Base-by-base conservation (phyloP, 2,888 invertebrate genomes). In the Cerceris ruficornis region DNA sequence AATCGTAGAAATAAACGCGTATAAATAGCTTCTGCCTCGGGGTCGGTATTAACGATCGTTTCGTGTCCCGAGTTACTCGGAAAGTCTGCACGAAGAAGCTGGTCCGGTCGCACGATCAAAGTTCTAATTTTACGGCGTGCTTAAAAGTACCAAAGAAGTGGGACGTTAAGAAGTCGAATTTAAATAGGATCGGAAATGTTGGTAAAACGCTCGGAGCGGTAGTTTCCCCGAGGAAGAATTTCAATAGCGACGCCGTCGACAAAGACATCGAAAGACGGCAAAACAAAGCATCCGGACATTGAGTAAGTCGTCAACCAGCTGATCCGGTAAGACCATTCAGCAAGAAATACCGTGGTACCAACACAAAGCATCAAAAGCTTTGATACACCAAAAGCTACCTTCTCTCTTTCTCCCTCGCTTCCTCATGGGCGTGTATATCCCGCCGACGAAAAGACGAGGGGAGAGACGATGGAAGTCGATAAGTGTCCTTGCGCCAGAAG, bases 401-500 rank as follows among this genome's bases (percentile, higher is more conserved):
- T 50, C 7, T 28, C 11, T n/a, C 61, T 49, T 28, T 55, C 28
- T 50, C 39, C 55, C 42, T 57, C 46, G 41, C 43, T 14, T 17
- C 17, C 39, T 54, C 15, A 70, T 72, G 79, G 76, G 79, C 77
- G 86, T 83, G 80, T 77, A 80, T 83, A 83, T 69, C 28, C 69
- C 77, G 68, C 52, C 61, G 75, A 59, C 64, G 75, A 55, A 67
- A 77, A 69, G 70, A 70, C 75, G 75, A 72, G 69, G 67, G 65
- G 64, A 64, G 79, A 55, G 74, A 69, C 69, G 80, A 78, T 77
- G 66, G 84, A 86, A 86, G 85, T 86, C 87, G 86, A 86, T 87
- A 86, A 86, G 84, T 83, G 87, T 86, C 87, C 87, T 87, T 82
- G 87, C 78, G 86, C 86, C 62, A 80, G 78, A 78, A 87, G 83